Conservation (phyloP, 92 coral and sea anemone species). For the Phymanthus crucifer region DNA sequence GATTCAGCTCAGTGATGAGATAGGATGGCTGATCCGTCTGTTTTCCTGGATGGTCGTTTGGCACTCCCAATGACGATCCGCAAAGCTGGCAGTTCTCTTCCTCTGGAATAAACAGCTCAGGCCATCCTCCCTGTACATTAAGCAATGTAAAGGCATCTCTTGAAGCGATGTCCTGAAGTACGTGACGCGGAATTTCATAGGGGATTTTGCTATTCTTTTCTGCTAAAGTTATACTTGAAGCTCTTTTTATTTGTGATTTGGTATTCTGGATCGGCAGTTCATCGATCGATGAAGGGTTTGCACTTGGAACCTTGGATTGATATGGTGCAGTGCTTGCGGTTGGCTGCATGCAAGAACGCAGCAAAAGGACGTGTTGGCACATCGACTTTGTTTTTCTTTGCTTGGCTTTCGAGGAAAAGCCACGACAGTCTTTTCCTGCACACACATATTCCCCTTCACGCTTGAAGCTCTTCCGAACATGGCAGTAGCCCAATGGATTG, state of each 20-base stretch:
- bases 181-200: neutral
- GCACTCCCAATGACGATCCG: neutral
- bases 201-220: neutral
- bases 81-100: slow-evolving; percentile 8
- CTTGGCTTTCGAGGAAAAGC: slow-evolving; percentile 28
- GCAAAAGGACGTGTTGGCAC: slow-evolving; percentile 27
- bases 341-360: slow-evolving; percentile 32
- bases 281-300: neutral
- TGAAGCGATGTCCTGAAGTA: neutral
- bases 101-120: neutral
- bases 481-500: neutral
- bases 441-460: slow-evolving; percentile 10
- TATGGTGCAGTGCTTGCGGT: neutral
- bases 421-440: slow-evolving; percentile 45
- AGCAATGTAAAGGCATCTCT: neutral
- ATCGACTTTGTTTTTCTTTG: slow-evolving; percentile 39
- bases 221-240: slow-evolving; percentile 16
- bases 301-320: neutral
- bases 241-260: neutral
- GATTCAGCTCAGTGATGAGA: slow-evolving; percentile 8
- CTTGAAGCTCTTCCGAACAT: neutral
- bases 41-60: neutral
- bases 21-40: neutral
- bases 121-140: neutral
- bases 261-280: no score